Base-by-base conservation (phyloP, 2,888 invertebrate genomes). In the Erpobdella octoculata region DNA sequence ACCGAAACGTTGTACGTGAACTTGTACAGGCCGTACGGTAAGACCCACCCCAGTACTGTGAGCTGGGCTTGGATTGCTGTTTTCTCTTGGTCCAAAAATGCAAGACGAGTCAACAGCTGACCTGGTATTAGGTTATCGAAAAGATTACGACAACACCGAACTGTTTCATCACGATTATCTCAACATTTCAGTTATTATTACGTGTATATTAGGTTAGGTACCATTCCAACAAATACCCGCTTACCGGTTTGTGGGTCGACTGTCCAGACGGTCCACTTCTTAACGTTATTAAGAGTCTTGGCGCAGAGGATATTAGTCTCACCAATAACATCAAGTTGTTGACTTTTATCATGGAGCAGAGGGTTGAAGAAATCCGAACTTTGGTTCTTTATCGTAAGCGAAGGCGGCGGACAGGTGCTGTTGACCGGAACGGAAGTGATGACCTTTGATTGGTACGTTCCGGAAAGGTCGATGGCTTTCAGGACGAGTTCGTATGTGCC, bases 11-110 rank as follows among this genome's bases (percentile, higher is more conserved):
- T 78, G 75, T 80, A 82, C 4, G 73, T 74, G 36, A 81, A 73
- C 65, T 77, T 78, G 77, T 83, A 83, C n/a, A 81, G 72, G 4
- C 83, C 83, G 58, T 78, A 78, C 3, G 75, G 73, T 2, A 84
- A 75, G 38, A 77, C 79, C 18, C 76, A 76, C 1, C 78, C 76
- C 2, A 78, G 78, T 0, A 83, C 37, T 12, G 75, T 75, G 25
- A 80, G 74, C 65, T 78, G 78, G 12, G 77, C 71, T 37, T 70
- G 72, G 72, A 72, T 18, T 28, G 61, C 65, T 1, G 76, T 72
- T 31, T 38, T 18, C 5, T 75, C 36, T 36, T 15, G 0, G 8
- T 68, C 68, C 18, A 72, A 68, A 2, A 53, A 41, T 25, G 21
- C 35, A 35, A 71, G n/a, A 5, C 65, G 25, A 15, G 3, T 36